Evolutionary conservation across 2,888 invertebrate genomes (phyloP), one percentile per base, ranked within the genome.

Genomic region (Pteria penguin): DNA sequence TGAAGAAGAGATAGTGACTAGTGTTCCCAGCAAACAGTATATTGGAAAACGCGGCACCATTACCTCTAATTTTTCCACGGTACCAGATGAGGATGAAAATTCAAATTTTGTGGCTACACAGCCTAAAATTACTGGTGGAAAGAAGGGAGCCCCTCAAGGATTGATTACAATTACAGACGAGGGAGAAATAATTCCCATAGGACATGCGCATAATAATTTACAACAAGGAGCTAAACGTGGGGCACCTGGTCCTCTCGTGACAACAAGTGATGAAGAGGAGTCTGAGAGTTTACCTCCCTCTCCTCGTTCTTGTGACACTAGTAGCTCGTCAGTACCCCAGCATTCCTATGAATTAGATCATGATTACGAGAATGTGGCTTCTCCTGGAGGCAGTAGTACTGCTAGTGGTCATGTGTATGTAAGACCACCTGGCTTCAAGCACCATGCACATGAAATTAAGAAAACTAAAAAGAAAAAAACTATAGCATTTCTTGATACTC

Each of bases 381-480:
- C 90, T 1, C 90, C 90, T 0, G 85, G 85, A 75, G 84, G 84
- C n/a, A 90, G 90, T 66, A 90, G 90, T 72, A 91, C 91, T 2
- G 89, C 90, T 3, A 91, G 91, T 79, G 91, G 90, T 5, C 91
- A 91, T 0, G 86, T 88, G 11, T 91, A 91, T 81, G 86, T 90
- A 4, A 81, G 91, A 55, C 90, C 89, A 14, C 90, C 90, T 5
- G 91, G 91, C 18, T 91, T 91, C 71, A 84, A 82, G 31, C 88
- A 90, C 32, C 91, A 91, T 76, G 91, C 90, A n/a, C 91, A 91
- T 66, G 88, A 90, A 72, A 86, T 91, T 61, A 80, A 78, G 58
- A 85, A 81, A 74, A 76, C 83, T 4, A 90, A 89, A 81, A 90
- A 90, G 79, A 90, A 90, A 80, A 88, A 87, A 66, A 84, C 87